A percentile compares a stretch with the other conserved stretches of the same genome.
phyloP scores from a whole-genome alignment of 37 sponge, comb jelly and placozoan genomes.

The Beroe ovata region DNA sequence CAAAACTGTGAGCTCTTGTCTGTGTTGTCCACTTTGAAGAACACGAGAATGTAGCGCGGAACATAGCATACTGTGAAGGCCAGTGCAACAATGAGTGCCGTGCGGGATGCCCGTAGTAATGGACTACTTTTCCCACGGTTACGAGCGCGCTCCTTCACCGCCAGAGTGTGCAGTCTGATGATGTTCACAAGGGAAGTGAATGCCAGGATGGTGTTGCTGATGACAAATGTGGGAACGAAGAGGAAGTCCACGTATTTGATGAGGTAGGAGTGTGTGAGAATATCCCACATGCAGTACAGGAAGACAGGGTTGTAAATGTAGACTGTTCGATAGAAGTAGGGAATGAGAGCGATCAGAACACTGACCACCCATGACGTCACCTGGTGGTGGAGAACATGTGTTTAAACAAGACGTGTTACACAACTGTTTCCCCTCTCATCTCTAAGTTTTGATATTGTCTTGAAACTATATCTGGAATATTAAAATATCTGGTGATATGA shows the following conservation, averaged over 20 bases:
- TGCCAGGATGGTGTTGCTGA: conserved; percentile 60
- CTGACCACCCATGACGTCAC: background rate
- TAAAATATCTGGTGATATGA: no score
- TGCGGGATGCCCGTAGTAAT: conserved; percentile 16
- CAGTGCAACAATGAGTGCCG: conserved; percentile 52
- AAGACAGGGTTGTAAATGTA: conserved; percentile 51
- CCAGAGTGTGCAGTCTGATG: conserved; percentile 29
- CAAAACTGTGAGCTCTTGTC: background rate
- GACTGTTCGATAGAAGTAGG: conserved; percentile 48
- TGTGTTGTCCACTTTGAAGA: conserved; percentile 23
- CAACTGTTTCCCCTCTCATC: no score
- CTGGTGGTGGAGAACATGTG: no score
- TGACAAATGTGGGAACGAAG: conserved; percentile 50
- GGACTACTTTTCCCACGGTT: conserved; percentile 25
- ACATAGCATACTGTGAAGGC: conserved; percentile 49
- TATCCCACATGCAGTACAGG: conserved; percentile 65
- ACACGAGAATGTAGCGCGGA: conserved; percentile 25
- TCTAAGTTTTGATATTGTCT: no score
- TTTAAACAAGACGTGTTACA: no score
- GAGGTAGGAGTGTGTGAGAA: conserved; percentile 15
- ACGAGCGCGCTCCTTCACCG: background rate
- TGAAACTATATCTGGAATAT: no score
- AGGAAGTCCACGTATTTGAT: conserved; percentile 56
- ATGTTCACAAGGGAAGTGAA: conserved; percentile 58
- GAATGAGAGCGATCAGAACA: conserved; percentile 1